A percentile compares a stretch with the other conserved stretches of the same genome.
Conservation (phyloP, 2,888 invertebrate genomes). For the Eupithecia tripunctaria region DNA sequence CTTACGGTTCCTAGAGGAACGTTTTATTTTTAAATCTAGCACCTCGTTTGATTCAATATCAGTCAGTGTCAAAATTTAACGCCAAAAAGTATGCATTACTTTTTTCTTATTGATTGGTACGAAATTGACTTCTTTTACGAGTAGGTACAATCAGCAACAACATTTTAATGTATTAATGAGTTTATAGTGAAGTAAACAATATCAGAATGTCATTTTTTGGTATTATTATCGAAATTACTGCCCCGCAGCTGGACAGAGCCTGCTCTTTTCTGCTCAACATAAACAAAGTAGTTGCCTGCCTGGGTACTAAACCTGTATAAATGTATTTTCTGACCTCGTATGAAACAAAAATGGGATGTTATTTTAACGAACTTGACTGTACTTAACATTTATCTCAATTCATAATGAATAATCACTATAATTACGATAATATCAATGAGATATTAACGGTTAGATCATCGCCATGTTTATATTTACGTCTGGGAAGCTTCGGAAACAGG, state of each 20-base stretch:
- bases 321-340: not conserved
- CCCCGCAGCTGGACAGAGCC: no score
- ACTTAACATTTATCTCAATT: conserved; percentile 11
- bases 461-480: conserved; percentile 48
- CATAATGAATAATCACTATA: conserved; percentile 60
- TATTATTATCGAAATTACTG: not conserved
- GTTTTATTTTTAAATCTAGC: not conserved
- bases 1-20: not conserved
- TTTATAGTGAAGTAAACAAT: not conserved
- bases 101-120: not conserved
- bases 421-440: conserved; percentile 62
- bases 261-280: no score
- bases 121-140: not conserved
- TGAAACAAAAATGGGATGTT: not conserved
- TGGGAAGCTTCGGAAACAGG: conserved; percentile 63
- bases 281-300: not conserved
- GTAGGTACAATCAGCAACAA: not conserved
- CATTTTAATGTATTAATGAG: not conserved
- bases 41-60: not conserved
- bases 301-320: not conserved
- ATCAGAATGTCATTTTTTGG: not conserved
- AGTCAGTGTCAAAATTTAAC: not conserved
- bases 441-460: conserved; percentile 67
- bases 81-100: not conserved
- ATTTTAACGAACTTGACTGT: not conserved